Evolutionary conservation across 2,888 invertebrate species (phyloP), one percentile per base, ranked within the genome.

Genomic region (Chymomyza amoena): DNA sequence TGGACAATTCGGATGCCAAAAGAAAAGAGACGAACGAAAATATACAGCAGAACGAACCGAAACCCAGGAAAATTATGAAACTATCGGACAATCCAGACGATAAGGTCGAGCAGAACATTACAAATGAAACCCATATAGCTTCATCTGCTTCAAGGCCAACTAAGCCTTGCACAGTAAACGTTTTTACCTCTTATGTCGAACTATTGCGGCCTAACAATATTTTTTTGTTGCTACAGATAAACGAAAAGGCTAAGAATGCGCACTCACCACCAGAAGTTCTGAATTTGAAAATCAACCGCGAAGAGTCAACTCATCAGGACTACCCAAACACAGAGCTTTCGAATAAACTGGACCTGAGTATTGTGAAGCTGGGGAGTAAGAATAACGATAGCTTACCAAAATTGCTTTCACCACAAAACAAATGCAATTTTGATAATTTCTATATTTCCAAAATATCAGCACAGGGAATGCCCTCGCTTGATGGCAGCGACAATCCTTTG

Each of bases 151-250:
- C 54, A 9, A 54, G 20, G 54, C 4, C 2, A 0, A 36, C 50
- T 45, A 68, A 72, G 15, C 71, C 13, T 45, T 13, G 63, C n/a
- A 15, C 69, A 45, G 66, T 67, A 68, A 76, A 51, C 25, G 25
- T 66, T 32, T 64, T 64, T 62, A 51, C 72, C 67, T 61, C 50
- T 13, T n/a, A n/a, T 4, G 0, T 84, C 56, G 73, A 71, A 28
- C 67, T 69, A 45, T 16, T 70, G 39, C 61, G 62, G 52, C 61
- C 66, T 84, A 73, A 77, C 60, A 10, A 69, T 9, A 20, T 51
- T 39, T 50, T 72, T 65, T 72, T 65, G 39, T 72, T 72, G 51
- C 62, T 64, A 69, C 73, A 73, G 73, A 69, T 65, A 16, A 28
- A 15, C 50, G 56, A 50, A 9, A 6, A 25, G 56, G 13, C 39